Conservation (phyloP, 1,140 invertebrate species). For the Ectropis grisescens region DNA sequence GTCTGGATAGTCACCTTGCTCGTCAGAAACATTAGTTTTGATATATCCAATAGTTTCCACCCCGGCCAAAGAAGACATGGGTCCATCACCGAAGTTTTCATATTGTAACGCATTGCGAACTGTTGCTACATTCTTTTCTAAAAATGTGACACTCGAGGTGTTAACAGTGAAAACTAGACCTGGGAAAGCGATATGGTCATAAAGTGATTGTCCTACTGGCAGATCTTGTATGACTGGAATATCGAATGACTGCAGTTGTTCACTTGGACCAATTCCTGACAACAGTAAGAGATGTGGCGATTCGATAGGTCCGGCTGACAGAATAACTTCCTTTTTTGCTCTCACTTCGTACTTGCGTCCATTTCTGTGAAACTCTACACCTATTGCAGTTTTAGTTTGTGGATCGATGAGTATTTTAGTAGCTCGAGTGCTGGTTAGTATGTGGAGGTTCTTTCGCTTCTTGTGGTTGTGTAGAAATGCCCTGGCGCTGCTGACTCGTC, state of each 20-base stretch:
- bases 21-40: slow-evolving; percentile 71
- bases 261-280: slow-evolving; percentile 82
- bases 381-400: slow-evolving; percentile 71
- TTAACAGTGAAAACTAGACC: slow-evolving; percentile 74
- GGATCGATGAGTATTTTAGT: slow-evolving; percentile 76
- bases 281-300: slow-evolving; percentile 87
- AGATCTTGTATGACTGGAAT: slow-evolving; percentile 77
- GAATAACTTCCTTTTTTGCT: slow-evolving; percentile 78
- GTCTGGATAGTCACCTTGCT: slow-evolving; percentile 71
- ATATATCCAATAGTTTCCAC: slow-evolving; percentile 77
- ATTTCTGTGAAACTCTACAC: slow-evolving; percentile 73
- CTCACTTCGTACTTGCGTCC: slow-evolving; percentile 54
- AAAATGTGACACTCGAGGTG: slow-evolving; percentile 47
- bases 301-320: slow-evolving; percentile 82
- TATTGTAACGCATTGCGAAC: slow-evolving; percentile 59
- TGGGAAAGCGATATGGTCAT: slow-evolving; percentile 81
- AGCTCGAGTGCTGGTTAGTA: slow-evolving; percentile 70
- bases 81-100: slow-evolving; percentile 65
- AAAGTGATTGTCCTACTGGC: slow-evolving; percentile 78
- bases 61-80: slow-evolving; percentile 70
- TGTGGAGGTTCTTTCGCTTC: slow-evolving; percentile 75
- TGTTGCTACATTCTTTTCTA: slow-evolving; percentile 59
- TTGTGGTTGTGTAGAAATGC: slow-evolving; percentile 72
- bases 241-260: slow-evolving; percentile 74
- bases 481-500: slow-evolving; percentile 67